Evolutionary conservation across 2,113 vertebrate genomes (phyloP).

Genomic region (Saccopteryx leptura): DNA sequence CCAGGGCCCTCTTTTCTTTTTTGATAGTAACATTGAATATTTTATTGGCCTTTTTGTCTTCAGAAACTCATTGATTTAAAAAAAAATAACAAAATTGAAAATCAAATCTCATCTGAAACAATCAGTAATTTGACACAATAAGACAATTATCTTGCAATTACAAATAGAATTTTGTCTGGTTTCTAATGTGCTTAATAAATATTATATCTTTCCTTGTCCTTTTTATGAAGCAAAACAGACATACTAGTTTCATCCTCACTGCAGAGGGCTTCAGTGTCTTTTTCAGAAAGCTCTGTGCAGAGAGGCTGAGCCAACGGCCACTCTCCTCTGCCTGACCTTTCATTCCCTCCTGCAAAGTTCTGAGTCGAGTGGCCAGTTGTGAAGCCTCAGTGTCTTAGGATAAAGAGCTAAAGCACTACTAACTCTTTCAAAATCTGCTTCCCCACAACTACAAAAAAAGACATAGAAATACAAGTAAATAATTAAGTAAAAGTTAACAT

Average conservation of each 20-base stretch:
- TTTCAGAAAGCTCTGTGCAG: neutral
- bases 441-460: neutral
- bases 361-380: neutral
- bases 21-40: neutral
- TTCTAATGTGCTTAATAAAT: conserved; percentile 37
- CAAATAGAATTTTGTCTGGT: conserved; percentile 20
- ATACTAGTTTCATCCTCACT: conserved; percentile 34
- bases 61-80: neutral
- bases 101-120: neutral
- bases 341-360: neutral
- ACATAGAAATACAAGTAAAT: neutral
- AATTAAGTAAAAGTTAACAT: neutral
- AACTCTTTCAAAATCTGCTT: conserved; percentile 7
- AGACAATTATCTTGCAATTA: conserved; percentile 41
- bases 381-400: neutral
- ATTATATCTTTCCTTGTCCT: conserved; percentile 55
- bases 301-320: neutral
- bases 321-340: neutral
- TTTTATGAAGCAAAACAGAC: conserved; percentile 45
- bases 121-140: neutral
- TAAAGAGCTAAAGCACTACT: neutral
- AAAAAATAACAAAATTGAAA: conserved; percentile 29
- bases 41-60: neutral
- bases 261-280: neutral
- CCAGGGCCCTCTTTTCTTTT: neutral